Percentiles rank a stretch among this genome's conserved stretches.
phyloP scores from a whole-genome alignment of 92 coral and sea anemone species.

The Parazoanthus swiftii region DNA sequence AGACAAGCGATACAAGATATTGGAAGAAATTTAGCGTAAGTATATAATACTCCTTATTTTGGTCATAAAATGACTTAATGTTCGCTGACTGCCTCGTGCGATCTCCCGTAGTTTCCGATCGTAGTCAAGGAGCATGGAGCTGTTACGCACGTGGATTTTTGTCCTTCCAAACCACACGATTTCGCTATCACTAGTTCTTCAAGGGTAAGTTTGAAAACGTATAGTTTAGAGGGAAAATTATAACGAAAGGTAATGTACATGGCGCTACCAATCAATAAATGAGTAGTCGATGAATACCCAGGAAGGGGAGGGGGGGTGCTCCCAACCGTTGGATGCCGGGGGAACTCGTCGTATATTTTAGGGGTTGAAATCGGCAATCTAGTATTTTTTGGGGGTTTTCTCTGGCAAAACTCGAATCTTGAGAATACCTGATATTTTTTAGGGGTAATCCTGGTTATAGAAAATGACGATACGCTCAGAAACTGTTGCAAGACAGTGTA shows the following conservation, averaged over 20 bases:
- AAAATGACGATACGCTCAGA: too few species aligned
- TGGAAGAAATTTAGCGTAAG: conserved; percentile 95
- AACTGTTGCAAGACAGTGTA: too few species aligned
- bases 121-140: conserved; percentile 86
- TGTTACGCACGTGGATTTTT: conserved; percentile 77
- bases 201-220: conserved; percentile 57
- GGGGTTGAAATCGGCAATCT: too few species aligned
- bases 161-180: conserved; percentile 77
- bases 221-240: background rate
- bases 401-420: too few species aligned
- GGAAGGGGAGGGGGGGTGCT: too few species aligned
- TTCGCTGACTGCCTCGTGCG: background rate
- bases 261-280: too few species aligned
- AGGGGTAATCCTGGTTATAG: too few species aligned
- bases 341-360: too few species aligned
- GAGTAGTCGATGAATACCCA: too few species aligned
- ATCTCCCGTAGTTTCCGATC: conserved; percentile 74
- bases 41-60: background rate
- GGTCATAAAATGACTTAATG: background rate
- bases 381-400: too few species aligned
- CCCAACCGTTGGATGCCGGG: too few species aligned
- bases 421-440: too few species aligned
- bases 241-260: background rate
- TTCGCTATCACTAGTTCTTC: conserved; percentile 80
- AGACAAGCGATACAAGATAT: conserved; percentile 82